A percentile compares a stretch with the other conserved stretches of the same genome.
Conservation (phyloP, 2,113 vertebrate species). For the Campylorhamphus procurvoides region DNA sequence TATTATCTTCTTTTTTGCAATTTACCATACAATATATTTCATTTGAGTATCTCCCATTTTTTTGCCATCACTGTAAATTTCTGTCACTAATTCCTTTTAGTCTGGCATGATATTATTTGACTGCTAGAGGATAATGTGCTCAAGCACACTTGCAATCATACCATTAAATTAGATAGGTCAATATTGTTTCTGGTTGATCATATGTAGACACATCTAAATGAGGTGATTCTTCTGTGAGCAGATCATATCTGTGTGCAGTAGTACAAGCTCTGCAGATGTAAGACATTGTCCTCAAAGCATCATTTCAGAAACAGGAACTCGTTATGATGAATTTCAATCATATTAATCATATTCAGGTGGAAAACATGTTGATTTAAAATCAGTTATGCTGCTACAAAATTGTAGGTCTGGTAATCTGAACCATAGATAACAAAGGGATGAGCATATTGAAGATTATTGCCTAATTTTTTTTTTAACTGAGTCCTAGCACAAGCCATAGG, state of each 20-base stretch:
- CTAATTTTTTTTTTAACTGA: neutral
- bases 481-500: neutral
- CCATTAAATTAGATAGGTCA: neutral
- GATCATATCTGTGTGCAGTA: neutral
- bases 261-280: neutral
- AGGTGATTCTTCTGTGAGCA: neutral
- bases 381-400: neutral
- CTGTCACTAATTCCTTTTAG: neutral
- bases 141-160: neutral
- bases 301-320: neutral
- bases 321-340: neutral
- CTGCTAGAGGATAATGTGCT: neutral
- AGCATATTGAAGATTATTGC: neutral
- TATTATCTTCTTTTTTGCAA: neutral
- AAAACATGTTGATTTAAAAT: neutral
- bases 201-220: neutral
- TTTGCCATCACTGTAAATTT: neutral
- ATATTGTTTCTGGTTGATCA: neutral
- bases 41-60: neutral
- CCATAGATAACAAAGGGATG: neutral
- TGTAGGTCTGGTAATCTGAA: neutral
- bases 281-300: neutral
- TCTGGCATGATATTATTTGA: neutral
- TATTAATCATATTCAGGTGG: neutral
- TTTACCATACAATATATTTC: neutral